These are phyloP conservation scores for Salmo trutta DNA, from an alignment of 2,797 vertebrate genomes.

Conservation along the genomic window DNA sequence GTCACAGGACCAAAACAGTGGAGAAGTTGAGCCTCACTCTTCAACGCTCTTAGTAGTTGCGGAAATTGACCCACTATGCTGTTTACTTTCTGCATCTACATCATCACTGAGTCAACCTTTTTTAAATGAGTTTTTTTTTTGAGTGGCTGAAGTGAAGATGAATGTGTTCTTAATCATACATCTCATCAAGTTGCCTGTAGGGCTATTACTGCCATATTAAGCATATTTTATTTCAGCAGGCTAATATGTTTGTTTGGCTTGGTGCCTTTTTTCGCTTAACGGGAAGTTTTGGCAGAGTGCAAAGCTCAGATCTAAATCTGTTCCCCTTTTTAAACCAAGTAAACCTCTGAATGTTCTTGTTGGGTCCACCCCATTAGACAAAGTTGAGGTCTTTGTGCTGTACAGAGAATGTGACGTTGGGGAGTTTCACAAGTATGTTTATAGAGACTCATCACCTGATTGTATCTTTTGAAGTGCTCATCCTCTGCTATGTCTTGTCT, in stretches of 20 bases:
- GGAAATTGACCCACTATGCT: too few relatives aligned
- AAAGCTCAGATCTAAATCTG: slow-evolving; percentile 13
- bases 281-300: slow-evolving; percentile 40
- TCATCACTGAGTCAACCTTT: too few relatives aligned
- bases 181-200: slow-evolving; percentile 20
- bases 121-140: neutral
- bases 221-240: slow-evolving; percentile 46
- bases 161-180: slow-evolving; percentile 15
- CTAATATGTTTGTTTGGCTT: slow-evolving; percentile 56
- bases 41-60: too few relatives aligned
- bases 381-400: neutral
- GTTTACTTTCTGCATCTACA: too few relatives aligned
- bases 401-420: neutral
- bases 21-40: too few relatives aligned
- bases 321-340: neutral
- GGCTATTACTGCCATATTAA: slow-evolving; percentile 34
- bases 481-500: neutral
- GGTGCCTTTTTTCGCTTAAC: slow-evolving; percentile 32
- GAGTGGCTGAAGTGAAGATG: neutral
- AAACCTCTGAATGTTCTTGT: too few relatives aligned
- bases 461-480: neutral
- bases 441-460: neutral
- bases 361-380: neutral
- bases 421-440: neutral
- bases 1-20: too few relatives aligned